Evolutionary conservation across 2,797 vertebrate genomes (phyloP).

Genomic region (Leptodactylus fallax): DNA sequence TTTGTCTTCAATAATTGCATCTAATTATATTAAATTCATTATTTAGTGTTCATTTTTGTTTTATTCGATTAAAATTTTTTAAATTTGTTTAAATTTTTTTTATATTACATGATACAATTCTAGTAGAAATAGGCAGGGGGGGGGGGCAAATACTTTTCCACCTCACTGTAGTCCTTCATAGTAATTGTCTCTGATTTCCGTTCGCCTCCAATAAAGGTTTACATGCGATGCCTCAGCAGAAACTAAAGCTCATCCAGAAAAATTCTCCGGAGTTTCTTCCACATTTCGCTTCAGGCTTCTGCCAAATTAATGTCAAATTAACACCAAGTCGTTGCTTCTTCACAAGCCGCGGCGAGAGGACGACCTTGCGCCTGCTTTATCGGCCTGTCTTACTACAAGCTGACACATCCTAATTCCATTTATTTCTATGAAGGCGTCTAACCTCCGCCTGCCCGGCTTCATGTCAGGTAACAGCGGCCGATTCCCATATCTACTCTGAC

Average conservation of each 20-base stretch:
- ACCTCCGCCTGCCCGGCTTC: background rate
- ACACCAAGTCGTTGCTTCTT: constrained; percentile 24
- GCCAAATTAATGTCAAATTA: constrained; percentile 45
- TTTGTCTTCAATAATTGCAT: too few species aligned
- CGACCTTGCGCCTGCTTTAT: constrained; percentile 14
- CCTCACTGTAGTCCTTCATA: background rate
- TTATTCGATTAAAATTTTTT: too few species aligned
- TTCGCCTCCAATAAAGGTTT: background rate
- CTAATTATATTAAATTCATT: too few species aligned
- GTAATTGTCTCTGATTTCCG: background rate
- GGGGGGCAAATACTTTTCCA: too few species aligned
- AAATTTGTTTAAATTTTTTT: too few species aligned
- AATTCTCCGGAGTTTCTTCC: background rate
- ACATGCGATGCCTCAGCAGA: background rate
- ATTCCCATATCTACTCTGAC: background rate
- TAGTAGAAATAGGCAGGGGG: too few species aligned
- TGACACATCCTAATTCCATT: constrained; percentile 24
- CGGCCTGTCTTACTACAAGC: constrained; percentile 6
- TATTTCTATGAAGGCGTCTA: background rate
- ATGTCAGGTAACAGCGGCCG: background rate
- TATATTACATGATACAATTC: too few species aligned
- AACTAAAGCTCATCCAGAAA: background rate
- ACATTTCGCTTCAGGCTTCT: background rate
- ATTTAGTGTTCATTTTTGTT: too few species aligned
- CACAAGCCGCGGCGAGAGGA: background rate